Evolutionary conservation across 2,888 invertebrate genomes (phyloP).

Genomic region (Arge pagana): DNA sequence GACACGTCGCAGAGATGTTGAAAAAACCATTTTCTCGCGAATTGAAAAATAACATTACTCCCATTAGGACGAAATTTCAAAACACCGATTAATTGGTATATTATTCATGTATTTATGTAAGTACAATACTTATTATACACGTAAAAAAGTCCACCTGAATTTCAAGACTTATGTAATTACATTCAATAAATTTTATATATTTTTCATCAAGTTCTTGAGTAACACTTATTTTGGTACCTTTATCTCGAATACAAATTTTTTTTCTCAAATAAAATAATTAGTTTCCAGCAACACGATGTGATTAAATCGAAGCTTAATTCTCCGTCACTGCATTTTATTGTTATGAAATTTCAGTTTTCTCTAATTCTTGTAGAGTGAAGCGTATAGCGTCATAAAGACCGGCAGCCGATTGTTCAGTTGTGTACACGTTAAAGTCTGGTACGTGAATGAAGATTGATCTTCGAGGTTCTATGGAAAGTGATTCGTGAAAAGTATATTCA

Average conservation of each 20-base stretch:
- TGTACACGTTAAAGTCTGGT: constrained; percentile 69
- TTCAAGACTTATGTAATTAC: too few relatives aligned
- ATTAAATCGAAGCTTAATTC: too few relatives aligned
- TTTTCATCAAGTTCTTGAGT: too few relatives aligned
- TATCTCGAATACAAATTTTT: too few relatives aligned
- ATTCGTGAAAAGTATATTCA: constrained; percentile 82
- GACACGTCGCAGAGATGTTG: constrained; percentile 83
- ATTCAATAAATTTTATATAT: too few relatives aligned
- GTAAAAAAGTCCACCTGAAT: too few relatives aligned
- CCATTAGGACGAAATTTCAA: constrained; percentile 60
- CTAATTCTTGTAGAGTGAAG: constrained; percentile 42
- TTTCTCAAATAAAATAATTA: too few relatives aligned
- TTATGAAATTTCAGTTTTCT: neutral
- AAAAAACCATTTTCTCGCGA: constrained; percentile 67
- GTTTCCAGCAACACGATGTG: too few relatives aligned
- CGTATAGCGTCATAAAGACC: constrained; percentile 61
- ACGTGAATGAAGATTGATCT: constrained; percentile 80
- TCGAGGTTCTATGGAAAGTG: constrained; percentile 67
- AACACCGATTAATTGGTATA: constrained; percentile 43
- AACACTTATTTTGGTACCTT: too few relatives aligned
- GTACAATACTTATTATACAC: too few relatives aligned
- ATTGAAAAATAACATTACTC: constrained; percentile 59
- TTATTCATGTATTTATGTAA: too few relatives aligned
- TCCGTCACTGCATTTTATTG: too few relatives aligned
- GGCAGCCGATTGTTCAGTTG: constrained; percentile 64